phyloP scores from a whole-genome alignment of 1,140 invertebrate species.

The Drosophila willistoni region DNA sequence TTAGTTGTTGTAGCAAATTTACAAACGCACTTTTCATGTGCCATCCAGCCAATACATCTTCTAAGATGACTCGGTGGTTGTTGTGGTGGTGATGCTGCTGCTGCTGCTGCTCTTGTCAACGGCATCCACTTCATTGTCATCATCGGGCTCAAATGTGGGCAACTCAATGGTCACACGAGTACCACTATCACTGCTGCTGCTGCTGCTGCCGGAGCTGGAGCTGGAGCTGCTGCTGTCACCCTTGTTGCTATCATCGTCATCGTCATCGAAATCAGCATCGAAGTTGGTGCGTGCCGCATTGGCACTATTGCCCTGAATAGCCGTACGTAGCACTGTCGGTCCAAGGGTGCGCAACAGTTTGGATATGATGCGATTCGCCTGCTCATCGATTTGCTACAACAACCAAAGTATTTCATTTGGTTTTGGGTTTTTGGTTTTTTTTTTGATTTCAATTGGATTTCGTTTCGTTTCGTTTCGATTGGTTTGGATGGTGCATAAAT shows the following conservation, averaged over 20 bases:
- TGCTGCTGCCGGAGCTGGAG: conserved; percentile 31
- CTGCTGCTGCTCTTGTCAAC: conserved; percentile 47
- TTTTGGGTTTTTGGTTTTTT: conserved; percentile 28
- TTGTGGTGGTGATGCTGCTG: conserved; percentile 21
- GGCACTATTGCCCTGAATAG: conserved; percentile 76
- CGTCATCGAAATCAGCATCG: conserved; percentile 80
- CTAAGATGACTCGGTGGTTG: conserved; percentile 40
- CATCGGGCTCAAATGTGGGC: conserved; percentile 84
- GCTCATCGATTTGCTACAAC: conserved; percentile 90
- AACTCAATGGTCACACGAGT: conserved; percentile 83
- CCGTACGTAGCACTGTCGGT: conserved; percentile 85
- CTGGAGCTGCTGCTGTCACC: conserved; percentile 29
- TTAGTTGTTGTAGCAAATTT: conserved; percentile 74
- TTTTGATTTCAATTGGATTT: neutral
- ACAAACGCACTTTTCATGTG: conserved; percentile 53
- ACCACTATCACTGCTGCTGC: conserved; percentile 49
- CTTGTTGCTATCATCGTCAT: conserved; percentile 55
- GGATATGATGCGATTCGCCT: conserved; percentile 88
- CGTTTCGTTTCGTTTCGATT: conserved; percentile 22
- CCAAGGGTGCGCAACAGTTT: conserved; percentile 88
- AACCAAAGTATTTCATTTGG: conserved; percentile 51
- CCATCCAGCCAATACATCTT: neutral
- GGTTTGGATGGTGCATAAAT: conserved; percentile 17
- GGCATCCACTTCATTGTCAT: conserved; percentile 76
- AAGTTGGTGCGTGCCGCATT: conserved; percentile 75